A percentile compares a stretch with the other conserved stretches of the same genome.
Evolutionary conservation across 1,140 invertebrate genomes (phyloP).

Genomic region (Telenomus remus): DNA sequence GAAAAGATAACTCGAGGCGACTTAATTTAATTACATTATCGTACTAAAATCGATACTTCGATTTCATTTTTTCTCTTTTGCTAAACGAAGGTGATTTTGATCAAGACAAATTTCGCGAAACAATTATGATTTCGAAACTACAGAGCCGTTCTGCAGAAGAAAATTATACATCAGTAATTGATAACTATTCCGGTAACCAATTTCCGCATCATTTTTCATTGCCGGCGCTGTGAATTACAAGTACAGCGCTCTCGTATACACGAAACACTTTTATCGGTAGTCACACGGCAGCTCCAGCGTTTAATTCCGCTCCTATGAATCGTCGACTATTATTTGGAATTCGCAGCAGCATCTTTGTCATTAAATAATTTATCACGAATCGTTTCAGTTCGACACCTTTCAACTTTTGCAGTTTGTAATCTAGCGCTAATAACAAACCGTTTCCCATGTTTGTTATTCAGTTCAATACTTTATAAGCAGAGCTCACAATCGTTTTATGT

Average conservation of each 20-base stretch:
- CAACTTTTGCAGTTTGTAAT: conserved; percentile 31
- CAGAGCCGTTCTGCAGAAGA: conserved; percentile 12
- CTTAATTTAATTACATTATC: no score
- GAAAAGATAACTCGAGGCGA: no score
- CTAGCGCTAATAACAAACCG: conserved; percentile 11
- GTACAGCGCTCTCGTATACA: conserved; percentile 15
- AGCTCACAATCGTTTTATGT: background rate
- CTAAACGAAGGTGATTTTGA: no score
- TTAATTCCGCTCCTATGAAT: conserved; percentile 38
- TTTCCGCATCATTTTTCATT: conserved; percentile 43
- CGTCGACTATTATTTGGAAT: conserved; percentile 39
- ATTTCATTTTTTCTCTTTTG: no score
- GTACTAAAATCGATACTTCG: no score
- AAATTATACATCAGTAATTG: conserved; percentile 46
- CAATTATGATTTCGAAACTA: background rate
- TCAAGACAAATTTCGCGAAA: background rate
- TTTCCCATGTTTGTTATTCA: no score
- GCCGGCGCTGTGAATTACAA: conserved; percentile 3
- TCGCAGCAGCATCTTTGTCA: conserved; percentile 26
- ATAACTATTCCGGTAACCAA: conserved; percentile 35
- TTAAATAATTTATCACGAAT: conserved; percentile 30
- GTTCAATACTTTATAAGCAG: no score
- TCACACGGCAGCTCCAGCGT: conserved; percentile 15
- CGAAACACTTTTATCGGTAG: conserved; percentile 35
- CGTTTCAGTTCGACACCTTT: conserved; percentile 39